Percentiles rank a stretch among this genome's conserved stretches.
These are phyloP conservation scores for Urocynchramus pylzowi DNA, from an alignment of 2,113 vertebrate genomes.

Conservation along the genomic window DNA sequence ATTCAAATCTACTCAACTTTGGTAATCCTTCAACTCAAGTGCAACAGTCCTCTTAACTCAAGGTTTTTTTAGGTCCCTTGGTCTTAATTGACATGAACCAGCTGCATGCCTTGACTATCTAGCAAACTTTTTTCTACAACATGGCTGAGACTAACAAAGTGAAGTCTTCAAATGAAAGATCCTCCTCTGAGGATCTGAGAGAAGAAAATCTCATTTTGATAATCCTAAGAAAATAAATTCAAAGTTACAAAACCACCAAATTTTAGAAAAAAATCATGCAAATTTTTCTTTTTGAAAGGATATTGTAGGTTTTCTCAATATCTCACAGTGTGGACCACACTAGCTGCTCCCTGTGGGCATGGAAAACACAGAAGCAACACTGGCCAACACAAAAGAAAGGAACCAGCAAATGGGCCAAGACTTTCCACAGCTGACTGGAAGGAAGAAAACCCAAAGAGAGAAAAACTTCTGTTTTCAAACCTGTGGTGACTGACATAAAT, in stretches of 20 bases:
- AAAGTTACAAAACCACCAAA: not conserved
- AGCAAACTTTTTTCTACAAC: not conserved
- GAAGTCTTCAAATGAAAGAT: not conserved
- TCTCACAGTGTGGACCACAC: not conserved
- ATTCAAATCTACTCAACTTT: not conserved
- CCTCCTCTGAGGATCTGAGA: not conserved
- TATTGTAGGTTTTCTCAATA: fast-evolving
- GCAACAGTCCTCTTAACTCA: not conserved
- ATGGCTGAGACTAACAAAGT: not conserved
- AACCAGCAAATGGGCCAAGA: not conserved
- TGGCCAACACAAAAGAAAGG: not conserved
- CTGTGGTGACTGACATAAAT: not conserved
- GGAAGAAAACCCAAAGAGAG: not conserved
- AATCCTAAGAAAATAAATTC: not conserved
- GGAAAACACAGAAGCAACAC: not conserved
- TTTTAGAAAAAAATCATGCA: not conserved
- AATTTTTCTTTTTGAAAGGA: not conserved
- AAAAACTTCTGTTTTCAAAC: not conserved
- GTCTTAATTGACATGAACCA: not conserved
- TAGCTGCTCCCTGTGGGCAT: not conserved
- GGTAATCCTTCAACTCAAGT: not conserved
- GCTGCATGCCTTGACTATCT: not conserved
- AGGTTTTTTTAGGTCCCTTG: not conserved
- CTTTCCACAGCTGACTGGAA: not conserved
- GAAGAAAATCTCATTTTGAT: not conserved